These are phyloP conservation scores for Napeogenes inachia DNA, from an alignment of 2,888 invertebrate species.

Conservation along the genomic window DNA sequence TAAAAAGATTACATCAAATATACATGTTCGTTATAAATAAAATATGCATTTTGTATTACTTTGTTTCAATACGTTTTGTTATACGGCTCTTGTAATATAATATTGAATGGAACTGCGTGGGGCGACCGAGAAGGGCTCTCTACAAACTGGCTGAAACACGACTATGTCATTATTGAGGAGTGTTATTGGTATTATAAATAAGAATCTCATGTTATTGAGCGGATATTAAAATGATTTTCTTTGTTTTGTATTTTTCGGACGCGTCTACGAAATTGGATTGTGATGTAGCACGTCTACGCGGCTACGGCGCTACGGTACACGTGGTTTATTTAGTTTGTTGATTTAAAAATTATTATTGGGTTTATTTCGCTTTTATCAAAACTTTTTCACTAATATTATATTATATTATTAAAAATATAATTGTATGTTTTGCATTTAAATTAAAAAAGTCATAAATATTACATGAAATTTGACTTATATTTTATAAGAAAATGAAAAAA, in stretches of 20 bases:
- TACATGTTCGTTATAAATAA: not conserved
- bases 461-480: too few relatives aligned
- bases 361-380: not conserved
- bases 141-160: slow-evolving; percentile 43
- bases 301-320: slow-evolving; percentile 31
- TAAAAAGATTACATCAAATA: not conserved
- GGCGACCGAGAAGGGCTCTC: slow-evolving; percentile 23
- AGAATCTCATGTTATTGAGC: slow-evolving; percentile 63
- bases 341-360: not conserved
- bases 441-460: too few relatives aligned
- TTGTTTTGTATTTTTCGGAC: slow-evolving; percentile 40
- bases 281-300: slow-evolving; percentile 42
- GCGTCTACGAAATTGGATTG: slow-evolving; percentile 35
- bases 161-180: slow-evolving; percentile 68
- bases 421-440: too few relatives aligned
- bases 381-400: not conserved
- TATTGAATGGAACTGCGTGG: not conserved
- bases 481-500: too few relatives aligned
- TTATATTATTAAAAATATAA: too few relatives aligned
- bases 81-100: not conserved
- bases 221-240: slow-evolving; percentile 70
- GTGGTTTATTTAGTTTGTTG: slow-evolving; percentile 6
- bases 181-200: slow-evolving; percentile 73
- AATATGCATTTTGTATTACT: not conserved
- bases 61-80: not conserved